Base-by-base conservation (phyloP, 2,797 vertebrate genomes). In the Microctenopoma lineatum region DNA sequence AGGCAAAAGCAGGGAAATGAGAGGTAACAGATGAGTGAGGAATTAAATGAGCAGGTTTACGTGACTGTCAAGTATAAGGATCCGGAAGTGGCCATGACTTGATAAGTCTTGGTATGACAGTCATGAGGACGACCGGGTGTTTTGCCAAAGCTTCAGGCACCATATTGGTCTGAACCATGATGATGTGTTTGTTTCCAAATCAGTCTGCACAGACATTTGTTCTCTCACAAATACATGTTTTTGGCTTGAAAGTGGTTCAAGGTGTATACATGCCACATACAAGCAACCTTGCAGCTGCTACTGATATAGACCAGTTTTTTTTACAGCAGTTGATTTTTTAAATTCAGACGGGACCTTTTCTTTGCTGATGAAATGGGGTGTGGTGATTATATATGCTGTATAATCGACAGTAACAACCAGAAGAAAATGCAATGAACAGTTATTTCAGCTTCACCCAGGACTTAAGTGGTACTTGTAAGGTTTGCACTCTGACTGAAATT, bases 101-200 rank as follows among this genome's bases (percentile, higher is more conserved):
- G 55, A 68, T 67, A 59, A 21, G 41, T 79, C 27, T 74, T 48
- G 51, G 79, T 82, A 58, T 46, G 55, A 41, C 45, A 55, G 63
- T 53, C 70, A 68, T 58, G 55, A 25, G 25, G 48, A 47, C 82
- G 77, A 86, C 71, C 78, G 62, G 52, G 21, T 66, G 77, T 84
- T 86, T 85, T 83, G 53, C 61, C 79, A 51, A 59, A 67, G 64
- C 44, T 39, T 55, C 44, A 55, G 60, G 39, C 36, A 5, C 59
- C 66, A 44, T 48, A 50, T 45, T 61, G 58, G 67, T 82, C 65
- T 48, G 67, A 88, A 75, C 74, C 74, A 74, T 54, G 46, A 79
- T 70, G 81, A 79, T 77, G 63, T 75, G 81, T 83, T 80, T 85
- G 83, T 78, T 72, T 84, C 70, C 70, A 84, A 75, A 80, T 82